phyloP scores from a whole-genome alignment of 2,113 vertebrate species.

The Heptranchias perlo region DNA sequence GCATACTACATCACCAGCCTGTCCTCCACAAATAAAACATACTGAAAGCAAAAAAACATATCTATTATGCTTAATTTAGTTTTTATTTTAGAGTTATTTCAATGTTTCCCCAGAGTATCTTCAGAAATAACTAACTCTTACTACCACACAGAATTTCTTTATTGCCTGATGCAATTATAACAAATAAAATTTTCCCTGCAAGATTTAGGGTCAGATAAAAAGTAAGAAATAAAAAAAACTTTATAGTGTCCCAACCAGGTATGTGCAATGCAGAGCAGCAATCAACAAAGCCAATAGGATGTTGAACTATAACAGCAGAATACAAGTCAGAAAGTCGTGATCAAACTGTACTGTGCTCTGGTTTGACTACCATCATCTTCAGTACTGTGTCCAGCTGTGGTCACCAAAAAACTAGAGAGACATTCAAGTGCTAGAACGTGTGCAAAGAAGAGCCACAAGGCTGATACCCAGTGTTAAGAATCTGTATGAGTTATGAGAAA shows the following conservation, averaged over 20 bases:
- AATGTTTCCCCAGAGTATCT: neutral
- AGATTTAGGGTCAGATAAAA: neutral
- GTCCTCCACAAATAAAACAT: too few relatives aligned
- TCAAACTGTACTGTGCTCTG: neutral
- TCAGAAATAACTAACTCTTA: neutral
- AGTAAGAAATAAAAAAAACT: neutral
- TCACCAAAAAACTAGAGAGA: neutral
- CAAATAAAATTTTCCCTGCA: neutral
- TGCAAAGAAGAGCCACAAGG: neutral
- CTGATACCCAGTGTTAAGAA: neutral
- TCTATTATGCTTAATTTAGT: neutral
- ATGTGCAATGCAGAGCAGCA: too few relatives aligned
- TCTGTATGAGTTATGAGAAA: neutral
- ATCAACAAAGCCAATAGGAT: neutral
- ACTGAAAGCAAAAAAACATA: neutral
- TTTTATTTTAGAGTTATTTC: neutral
- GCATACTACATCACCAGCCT: too few relatives aligned
- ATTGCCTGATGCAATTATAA: neutral
- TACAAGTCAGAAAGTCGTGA: neutral
- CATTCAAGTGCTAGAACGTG: too few relatives aligned
- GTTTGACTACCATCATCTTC: neutral
- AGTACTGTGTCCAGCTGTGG: neutral
- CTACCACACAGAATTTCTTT: neutral
- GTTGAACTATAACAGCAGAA: neutral
- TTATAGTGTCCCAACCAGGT: neutral